These are phyloP conservation scores for Hippoglossus stenolepis DNA, from an alignment of 2,113 vertebrate genomes.

Conservation along the genomic window DNA sequence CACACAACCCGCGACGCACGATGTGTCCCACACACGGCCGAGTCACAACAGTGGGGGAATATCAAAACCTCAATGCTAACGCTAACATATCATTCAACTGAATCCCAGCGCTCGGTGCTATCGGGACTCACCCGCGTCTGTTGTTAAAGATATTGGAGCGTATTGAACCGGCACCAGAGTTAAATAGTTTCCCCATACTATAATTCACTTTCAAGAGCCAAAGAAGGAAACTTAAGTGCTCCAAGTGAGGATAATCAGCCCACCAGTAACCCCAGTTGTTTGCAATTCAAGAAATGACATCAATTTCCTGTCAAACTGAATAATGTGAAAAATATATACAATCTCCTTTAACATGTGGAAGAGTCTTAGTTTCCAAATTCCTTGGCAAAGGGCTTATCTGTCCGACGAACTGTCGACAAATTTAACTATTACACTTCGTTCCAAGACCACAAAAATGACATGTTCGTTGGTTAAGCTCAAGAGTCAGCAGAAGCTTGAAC, in stretches of 20 bases:
- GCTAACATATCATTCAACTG: not conserved
- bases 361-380: not conserved
- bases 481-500: not conserved
- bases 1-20: conserved; percentile 37
- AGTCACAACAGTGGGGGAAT: conserved; percentile 26
- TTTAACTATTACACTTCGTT: not conserved
- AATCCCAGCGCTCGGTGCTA: conserved; percentile 7
- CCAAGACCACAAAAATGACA: not conserved
- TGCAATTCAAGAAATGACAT: not conserved
- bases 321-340: not conserved
- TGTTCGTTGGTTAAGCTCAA: not conserved
- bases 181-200: conserved; percentile 37
- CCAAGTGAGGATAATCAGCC: not conserved
- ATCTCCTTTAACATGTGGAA: not conserved
- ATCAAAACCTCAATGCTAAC: conserved; percentile 46
- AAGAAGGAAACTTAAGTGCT: not conserved
- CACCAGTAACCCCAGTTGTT: not conserved
- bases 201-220: conserved; percentile 34
- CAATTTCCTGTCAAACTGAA: not conserved
- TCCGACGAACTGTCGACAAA: not conserved
- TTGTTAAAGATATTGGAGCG: conserved; percentile 23
- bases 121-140: not conserved
- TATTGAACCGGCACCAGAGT: conserved; percentile 3
- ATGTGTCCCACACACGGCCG: conserved; percentile 47
- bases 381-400: not conserved